Evolutionary conservation across 2,797 vertebrate genomes (phyloP).

Genomic region (Poeciliopsis turneri): DNA sequence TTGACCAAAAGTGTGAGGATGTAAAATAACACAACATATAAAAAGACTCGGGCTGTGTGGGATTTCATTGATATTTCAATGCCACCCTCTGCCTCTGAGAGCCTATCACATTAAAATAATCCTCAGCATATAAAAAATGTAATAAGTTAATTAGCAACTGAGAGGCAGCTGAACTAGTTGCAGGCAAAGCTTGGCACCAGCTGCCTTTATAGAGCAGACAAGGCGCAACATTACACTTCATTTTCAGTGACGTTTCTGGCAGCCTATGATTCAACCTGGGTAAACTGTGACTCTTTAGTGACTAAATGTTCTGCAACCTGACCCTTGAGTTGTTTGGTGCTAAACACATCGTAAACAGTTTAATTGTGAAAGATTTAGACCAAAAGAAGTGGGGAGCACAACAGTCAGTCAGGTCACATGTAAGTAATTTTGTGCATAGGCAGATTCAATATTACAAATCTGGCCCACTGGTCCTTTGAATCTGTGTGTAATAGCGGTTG

Average conservation of each 20-base stretch:
- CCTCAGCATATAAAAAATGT: background rate
- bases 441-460: background rate
- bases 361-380: background rate
- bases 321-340: background rate
- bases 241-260: background rate
- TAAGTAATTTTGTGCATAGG: background rate
- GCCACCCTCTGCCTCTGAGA: slow-evolving; percentile 4
- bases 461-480: background rate
- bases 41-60: slow-evolving; percentile 1
- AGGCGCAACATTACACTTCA: background rate
- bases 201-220: slow-evolving; percentile 1
- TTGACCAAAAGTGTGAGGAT: background rate
- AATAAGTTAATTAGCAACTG: background rate
- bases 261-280: background rate
- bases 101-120: background rate
- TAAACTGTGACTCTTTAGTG: background rate
- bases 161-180: background rate
- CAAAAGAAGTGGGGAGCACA: background rate
- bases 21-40: background rate
- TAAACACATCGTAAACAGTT: background rate
- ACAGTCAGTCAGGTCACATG: background rate
- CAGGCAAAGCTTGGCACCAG: background rate
- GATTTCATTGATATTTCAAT: slow-evolving; percentile 1
- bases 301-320: background rate
- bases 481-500: background rate